phyloP scores from a whole-genome alignment of 2,113 vertebrate genomes.

The Scolopax mira region DNA sequence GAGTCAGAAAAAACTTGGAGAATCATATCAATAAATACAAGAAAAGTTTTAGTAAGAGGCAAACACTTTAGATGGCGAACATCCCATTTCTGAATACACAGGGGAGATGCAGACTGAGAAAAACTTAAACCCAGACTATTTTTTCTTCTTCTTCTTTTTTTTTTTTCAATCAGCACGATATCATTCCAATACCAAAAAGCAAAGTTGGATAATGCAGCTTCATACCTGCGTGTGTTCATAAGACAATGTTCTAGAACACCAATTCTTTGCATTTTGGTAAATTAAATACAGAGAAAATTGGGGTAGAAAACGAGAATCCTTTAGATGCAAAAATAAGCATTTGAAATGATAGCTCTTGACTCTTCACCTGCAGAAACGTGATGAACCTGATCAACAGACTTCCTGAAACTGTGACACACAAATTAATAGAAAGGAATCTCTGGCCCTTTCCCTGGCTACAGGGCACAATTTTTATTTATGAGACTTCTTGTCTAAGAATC shows the following conservation, averaged over 20 bases:
- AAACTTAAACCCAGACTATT: neutral
- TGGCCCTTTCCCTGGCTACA: neutral
- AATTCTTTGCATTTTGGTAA: neutral
- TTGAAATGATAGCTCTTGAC: neutral
- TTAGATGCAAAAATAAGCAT: neutral
- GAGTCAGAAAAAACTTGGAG: neutral
- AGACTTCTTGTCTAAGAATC: neutral
- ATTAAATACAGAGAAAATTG: neutral
- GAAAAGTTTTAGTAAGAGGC: neutral
- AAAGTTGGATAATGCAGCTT: neutral
- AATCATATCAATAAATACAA: neutral
- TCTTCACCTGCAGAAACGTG: neutral
- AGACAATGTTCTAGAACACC: neutral
- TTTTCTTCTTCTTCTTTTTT: neutral
- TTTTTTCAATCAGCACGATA: neutral
- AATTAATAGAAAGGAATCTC: neutral
- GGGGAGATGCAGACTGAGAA: neutral
- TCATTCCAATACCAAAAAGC: neutral
- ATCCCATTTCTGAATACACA: neutral
- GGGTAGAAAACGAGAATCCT: neutral
- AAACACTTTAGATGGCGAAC: neutral
- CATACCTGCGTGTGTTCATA: neutral
- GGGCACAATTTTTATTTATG: neutral
- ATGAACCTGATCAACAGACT: neutral
- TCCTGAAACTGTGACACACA: neutral